Conservation (phyloP, 2,797 vertebrate species). For the Hybognathus amarus region DNA sequence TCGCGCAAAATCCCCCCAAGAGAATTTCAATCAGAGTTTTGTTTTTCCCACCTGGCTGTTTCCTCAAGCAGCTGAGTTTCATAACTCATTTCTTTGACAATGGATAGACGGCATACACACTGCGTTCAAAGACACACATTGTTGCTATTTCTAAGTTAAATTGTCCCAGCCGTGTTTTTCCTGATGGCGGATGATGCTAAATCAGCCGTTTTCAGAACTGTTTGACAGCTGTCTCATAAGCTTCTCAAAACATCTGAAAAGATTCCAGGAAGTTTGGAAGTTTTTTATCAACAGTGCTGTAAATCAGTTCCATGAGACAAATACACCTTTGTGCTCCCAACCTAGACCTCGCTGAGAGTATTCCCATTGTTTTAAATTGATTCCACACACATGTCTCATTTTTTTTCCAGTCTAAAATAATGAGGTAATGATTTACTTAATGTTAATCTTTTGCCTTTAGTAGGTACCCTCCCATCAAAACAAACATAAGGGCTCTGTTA, state of each 20-base stretch:
- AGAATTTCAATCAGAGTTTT: conserved; percentile 38
- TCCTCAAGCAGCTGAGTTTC: conserved; percentile 37
- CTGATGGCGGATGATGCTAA: conserved; percentile 6
- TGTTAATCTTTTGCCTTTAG: background rate
- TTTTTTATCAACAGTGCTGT: conserved; percentile 34
- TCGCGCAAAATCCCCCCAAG: conserved; percentile 7
- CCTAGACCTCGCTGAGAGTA: background rate
- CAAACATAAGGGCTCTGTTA: conserved; percentile 24
- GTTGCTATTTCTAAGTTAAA: conserved; percentile 36
- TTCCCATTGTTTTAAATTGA: conserved; percentile 38
- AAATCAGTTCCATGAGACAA: conserved; percentile 34
- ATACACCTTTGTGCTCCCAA: conserved; percentile 6
- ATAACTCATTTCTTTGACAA: conserved; percentile 45
- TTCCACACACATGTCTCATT: background rate
- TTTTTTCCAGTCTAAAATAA: conserved; percentile 1
- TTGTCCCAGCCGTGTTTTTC: background rate
- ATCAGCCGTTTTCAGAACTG: conserved; percentile 29
- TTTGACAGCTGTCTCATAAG: conserved; percentile 43
- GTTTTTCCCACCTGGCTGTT: conserved; percentile 47
- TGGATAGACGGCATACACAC: conserved; percentile 5
- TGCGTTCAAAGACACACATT: conserved; percentile 34
- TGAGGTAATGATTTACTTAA: conserved; percentile 27
- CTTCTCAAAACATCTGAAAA: conserved; percentile 31
- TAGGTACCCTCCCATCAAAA: conserved; percentile 4
- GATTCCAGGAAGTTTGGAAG: conserved; percentile 40